A percentile compares a stretch with the other conserved stretches of the same genome.
These are phyloP conservation scores for Tiliacea aurago DNA, from an alignment of 2,888 invertebrate genomes.

Conservation along the genomic window DNA sequence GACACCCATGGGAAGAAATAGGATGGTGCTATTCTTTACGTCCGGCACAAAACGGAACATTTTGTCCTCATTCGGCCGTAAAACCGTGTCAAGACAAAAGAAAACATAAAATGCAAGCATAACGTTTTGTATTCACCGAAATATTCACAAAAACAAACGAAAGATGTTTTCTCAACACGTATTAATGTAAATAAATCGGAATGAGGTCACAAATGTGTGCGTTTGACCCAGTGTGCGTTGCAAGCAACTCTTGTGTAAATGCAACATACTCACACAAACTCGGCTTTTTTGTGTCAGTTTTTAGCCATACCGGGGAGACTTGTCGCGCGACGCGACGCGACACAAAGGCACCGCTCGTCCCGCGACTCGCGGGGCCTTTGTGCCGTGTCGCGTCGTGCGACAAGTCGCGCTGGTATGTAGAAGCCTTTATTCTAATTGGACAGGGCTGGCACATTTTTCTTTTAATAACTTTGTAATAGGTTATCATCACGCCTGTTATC, in stretches of 20 bases:
- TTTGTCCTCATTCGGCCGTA: neutral
- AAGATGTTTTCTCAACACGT: slow-evolving; percentile 19
- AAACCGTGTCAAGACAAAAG: slow-evolving; percentile 21
- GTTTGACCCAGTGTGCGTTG: slow-evolving; percentile 42
- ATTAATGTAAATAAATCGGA: slow-evolving; percentile 33
- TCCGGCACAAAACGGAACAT: no score
- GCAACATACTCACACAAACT: slow-evolving; percentile 40
- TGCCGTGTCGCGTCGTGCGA: no score
- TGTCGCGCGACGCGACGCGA: no score
- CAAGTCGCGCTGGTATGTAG: no score
- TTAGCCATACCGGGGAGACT: no score
- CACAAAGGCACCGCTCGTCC: no score
- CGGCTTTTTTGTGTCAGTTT: slow-evolving; percentile 28
- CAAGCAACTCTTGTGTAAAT: slow-evolving; percentile 48
- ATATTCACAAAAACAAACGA: slow-evolving; percentile 8
- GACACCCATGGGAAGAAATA: no score
- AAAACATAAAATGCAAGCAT: slow-evolving; percentile 3
- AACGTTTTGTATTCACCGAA: slow-evolving; percentile 32
- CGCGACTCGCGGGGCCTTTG: no score
- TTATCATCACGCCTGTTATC: no score
- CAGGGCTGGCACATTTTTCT: neutral
- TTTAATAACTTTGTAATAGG: neutral
- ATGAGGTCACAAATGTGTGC: slow-evolving; percentile 48
- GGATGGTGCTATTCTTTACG: no score
- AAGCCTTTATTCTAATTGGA: slow-evolving; percentile 9